Conservation (phyloP, 2,888 invertebrate species). For the Gortyna flavago region DNA sequence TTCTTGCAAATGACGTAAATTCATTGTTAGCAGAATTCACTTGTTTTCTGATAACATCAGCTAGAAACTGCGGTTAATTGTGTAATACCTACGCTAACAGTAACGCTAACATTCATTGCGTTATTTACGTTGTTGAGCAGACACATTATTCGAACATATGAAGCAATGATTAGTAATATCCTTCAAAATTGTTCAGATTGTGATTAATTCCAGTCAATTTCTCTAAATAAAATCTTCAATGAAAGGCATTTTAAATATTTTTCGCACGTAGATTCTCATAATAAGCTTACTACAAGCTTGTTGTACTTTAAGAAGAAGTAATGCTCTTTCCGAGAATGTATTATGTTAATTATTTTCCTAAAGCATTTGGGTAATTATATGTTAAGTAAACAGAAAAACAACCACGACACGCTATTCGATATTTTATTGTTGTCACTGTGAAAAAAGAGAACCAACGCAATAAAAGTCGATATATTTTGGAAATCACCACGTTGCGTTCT, state of each 20-base stretch:
- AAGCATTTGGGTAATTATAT: no score
- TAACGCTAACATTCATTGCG: background rate
- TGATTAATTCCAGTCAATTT: no score
- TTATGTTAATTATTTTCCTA: background rate
- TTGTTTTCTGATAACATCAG: conserved; percentile 6
- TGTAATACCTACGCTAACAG: no score
- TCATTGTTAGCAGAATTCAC: conserved; percentile 9
- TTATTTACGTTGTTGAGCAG: background rate
- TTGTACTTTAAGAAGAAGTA: background rate
- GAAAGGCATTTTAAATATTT: background rate
- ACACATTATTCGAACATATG: background rate
- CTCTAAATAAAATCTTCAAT: background rate
- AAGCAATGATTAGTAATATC: no score
- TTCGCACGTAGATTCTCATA: conserved; percentile 3
- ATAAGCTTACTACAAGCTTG: background rate
- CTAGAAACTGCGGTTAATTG: no score
- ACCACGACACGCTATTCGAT: no score
- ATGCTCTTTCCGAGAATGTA: background rate
- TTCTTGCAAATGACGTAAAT: conserved; percentile 15
- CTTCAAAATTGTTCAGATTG: no score
- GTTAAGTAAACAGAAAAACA: no score
- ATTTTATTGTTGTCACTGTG: no score
- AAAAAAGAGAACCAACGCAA: no score
- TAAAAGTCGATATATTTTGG: no score
- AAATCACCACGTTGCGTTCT: no score